Evolutionary conservation across 2,888 invertebrate species (phyloP).

Genomic region (Polyploca ridens): DNA sequence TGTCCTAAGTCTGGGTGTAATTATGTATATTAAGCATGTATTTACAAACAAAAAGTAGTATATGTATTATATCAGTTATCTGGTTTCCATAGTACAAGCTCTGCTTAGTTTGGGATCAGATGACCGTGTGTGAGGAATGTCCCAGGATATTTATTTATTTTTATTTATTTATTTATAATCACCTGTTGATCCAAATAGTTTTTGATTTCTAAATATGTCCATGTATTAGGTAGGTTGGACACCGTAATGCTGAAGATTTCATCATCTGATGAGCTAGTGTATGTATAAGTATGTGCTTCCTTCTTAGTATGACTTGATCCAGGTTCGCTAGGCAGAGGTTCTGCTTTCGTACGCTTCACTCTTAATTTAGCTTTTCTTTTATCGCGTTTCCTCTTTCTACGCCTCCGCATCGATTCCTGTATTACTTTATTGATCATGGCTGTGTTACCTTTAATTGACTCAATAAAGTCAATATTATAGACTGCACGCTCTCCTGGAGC

Average conservation of each 20-base stretch:
- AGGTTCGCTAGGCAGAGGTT: background rate
- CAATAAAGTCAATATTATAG: background rate
- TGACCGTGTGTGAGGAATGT: too few species aligned
- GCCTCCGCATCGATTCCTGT: background rate
- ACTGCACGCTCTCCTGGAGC: background rate
- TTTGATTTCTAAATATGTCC: conserved; percentile 41
- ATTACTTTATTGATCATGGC: background rate
- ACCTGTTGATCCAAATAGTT: conserved; percentile 47
- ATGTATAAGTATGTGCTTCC: background rate
- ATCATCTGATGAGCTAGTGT: conserved; percentile 16
- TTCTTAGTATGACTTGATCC: background rate
- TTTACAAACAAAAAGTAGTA: too few species aligned
- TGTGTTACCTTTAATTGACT: background rate
- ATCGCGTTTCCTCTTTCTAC: background rate
- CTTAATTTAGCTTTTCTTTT: background rate
- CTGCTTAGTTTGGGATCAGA: too few species aligned
- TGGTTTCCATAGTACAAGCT: too few species aligned
- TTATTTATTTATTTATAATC: background rate
- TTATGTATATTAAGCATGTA: too few species aligned
- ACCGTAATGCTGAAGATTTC: conserved; percentile 33
- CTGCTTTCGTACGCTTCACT: background rate
- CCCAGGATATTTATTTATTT: too few species aligned
- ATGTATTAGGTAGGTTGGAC: conserved; percentile 39
- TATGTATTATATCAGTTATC: too few species aligned
- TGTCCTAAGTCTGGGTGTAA: too few species aligned